These are phyloP conservation scores for Epinephelus malabaricus DNA, from an alignment of 2,797 vertebrate genomes.

Conservation along the genomic window DNA sequence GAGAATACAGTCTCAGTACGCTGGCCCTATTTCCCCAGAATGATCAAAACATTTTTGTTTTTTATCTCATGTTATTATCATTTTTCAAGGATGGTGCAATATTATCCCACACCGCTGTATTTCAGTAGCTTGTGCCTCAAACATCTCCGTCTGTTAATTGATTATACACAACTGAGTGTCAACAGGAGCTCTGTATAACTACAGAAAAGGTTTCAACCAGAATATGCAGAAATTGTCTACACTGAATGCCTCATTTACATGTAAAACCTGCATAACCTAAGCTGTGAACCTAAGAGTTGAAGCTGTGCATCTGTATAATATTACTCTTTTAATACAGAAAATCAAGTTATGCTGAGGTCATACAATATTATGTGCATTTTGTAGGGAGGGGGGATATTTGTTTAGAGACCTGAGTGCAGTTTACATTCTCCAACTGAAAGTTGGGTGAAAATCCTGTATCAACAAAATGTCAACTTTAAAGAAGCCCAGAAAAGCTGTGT, in stretches of 20 bases:
- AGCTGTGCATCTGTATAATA: neutral
- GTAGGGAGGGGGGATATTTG: neutral
- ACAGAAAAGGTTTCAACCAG: slow-evolving; percentile 26
- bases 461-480: slow-evolving; percentile 2
- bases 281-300: neutral
- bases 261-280: neutral
- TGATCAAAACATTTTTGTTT: neutral
- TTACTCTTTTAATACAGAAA: slow-evolving; percentile 1
- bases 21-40: neutral
- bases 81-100: neutral
- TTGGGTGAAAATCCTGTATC: neutral
- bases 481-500: neutral
- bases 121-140: slow-evolving; percentile 7
- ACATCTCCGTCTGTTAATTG: slow-evolving; percentile 21
- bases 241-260: slow-evolving; percentile 21
- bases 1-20: neutral
- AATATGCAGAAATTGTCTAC: neutral
- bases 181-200: slow-evolving; percentile 16
- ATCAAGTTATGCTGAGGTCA: neutral
- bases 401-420: neutral
- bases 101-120: slow-evolving; percentile 7
- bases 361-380: neutral
- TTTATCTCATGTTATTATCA: neutral
- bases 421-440: neutral
- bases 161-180: neutral